Base-by-base conservation (phyloP, 2,797 vertebrate genomes). In the Sebastes steindachneri region DNA sequence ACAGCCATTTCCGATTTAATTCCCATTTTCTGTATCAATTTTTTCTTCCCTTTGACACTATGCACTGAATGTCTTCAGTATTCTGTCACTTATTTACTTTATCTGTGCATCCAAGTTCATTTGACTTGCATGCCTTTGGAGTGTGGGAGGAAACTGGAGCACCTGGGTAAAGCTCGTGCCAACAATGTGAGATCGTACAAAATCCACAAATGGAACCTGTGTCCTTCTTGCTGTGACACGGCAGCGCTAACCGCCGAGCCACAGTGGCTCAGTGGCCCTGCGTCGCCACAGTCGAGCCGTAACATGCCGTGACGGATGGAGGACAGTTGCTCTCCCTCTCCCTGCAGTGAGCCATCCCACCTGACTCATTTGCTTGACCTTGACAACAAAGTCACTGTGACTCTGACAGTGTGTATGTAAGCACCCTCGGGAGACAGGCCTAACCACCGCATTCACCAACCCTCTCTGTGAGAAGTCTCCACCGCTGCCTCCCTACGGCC, bases 291-390 rank as follows among this genome's bases (percentile, higher is more conserved):
- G 86, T 81, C 68, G 67, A 76, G 82, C 79, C 60, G 82, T 60
- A 79, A 83, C 67, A 66, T 48, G 70, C 35, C 14, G 33, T 91
- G 91, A 86, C 73, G 72, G 86, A 89, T 89, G 79, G 88, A 90
- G 83, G 90, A 84, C 87, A 66, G 83, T 87, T 51, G 80, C 68
- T 5, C 63, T 73, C 35, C 17, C 65, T 79, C 82, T 79, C 75
- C 83, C 79, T 10, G 68, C 86, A 82, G 80, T 77, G 86, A 88
- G 86, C 85, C 80, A 55, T 89, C 90, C 89, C 87, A 91, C 91
- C 91, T 93, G 91, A 93, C 91, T 94, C 89, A 93, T 92, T 93
- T 92, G 87, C 85, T 86, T 93, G 93, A 94, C 93, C 92, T 95
- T 93, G 90, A 80, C 87, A 85, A 84, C 35, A 67, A 84, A 89